Evolutionary conservation across 2,888 invertebrate species (phyloP), one percentile per base, ranked within the genome.

Genomic region (Pachymerium ferrugineum): DNA sequence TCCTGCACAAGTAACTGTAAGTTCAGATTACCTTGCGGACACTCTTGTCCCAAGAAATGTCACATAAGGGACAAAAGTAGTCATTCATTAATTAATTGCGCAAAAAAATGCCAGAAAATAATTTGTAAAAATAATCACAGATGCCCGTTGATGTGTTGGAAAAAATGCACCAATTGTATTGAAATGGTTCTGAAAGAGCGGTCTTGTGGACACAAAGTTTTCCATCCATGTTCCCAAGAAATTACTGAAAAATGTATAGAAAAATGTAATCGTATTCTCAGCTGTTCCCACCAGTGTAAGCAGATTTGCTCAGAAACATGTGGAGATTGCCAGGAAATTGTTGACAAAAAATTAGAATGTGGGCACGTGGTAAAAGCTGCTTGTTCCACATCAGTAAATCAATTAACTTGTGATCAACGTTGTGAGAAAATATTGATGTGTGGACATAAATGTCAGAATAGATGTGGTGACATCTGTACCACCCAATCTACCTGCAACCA

Each of bases 81-180:
- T 6, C 73, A 73, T 31, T 16, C 12, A 16, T 6, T n/a, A 10
- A n/a, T 67, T 1, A 16, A 31, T 8, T 73, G 73, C 33, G 8
- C 5, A 22, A 73, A 73, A 33, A 4, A 10, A 1, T 73, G 73
- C 25, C 25, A 62, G 30, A 85, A 74, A 80, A 79, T 30, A 80
- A 79, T 30, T 84, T 88, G 88, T 79, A 81, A 80, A 1, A 80
- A 81, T 1, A 79, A 83, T 0, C 88, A 88, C 77, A 81, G 80
- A 72, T 87, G 87, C 76, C 76, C 77, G 10, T 85, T 83, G 77
- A 75, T 77, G 38, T 90, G 89, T 77, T 81, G 80, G 76, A 84
- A 88, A 78, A 76, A 78, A 1, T 80, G 80, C 72, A 76, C 76
- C 22, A 31, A 22, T 1, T 73, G 73, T 67, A 2, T 22, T 1